phyloP scores from a whole-genome alignment of 2,888 invertebrate species.

The Troides oblongomaculatus region DNA sequence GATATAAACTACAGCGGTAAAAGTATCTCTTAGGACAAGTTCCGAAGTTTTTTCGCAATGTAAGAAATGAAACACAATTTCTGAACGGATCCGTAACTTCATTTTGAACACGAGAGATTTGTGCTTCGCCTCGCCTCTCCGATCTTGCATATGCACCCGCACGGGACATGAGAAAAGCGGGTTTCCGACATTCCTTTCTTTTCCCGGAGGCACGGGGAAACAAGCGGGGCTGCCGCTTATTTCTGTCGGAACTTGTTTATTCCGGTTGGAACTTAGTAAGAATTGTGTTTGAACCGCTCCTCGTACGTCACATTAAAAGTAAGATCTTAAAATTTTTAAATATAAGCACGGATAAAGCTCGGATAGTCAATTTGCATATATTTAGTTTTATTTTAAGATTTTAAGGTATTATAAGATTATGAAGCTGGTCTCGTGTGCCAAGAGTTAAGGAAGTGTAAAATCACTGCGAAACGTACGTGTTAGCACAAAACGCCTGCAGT shows the following conservation, averaged over 20 bases:
- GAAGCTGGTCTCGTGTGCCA: conserved; percentile 48
- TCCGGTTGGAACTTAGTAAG: conserved; percentile 60
- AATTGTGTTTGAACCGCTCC: conserved; percentile 59
- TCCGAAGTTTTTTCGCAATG: conserved; percentile 61
- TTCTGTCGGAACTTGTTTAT: conserved; percentile 70
- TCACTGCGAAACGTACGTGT: conserved; percentile 46
- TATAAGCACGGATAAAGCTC: conserved; percentile 6
- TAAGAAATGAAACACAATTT: conserved; percentile 69
- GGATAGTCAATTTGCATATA: conserved; percentile 31
- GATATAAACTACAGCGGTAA: conserved; percentile 40
- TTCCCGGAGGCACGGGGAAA: conserved; percentile 61
- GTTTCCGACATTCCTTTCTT: conserved; percentile 56
- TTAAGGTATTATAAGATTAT: conserved; percentile 34
- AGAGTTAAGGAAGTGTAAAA: conserved; percentile 45
- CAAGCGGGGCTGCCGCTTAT: conserved; percentile 68
- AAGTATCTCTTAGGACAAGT: conserved; percentile 31
- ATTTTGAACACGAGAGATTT: conserved; percentile 70
- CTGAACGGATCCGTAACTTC: conserved; percentile 69
- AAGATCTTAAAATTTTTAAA: neutral
- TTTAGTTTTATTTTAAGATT: conserved; percentile 36
- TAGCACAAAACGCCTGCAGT: conserved; percentile 54
- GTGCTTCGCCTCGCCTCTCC: conserved; percentile 40
- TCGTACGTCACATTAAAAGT: conserved; percentile 30
- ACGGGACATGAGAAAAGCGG: conserved; percentile 42
- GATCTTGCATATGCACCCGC: conserved; percentile 61